A percentile compares a stretch with the other conserved stretches of the same genome.
phyloP scores from a whole-genome alignment of 1,140 invertebrate species.

The Zaprionus ghesquierei region DNA sequence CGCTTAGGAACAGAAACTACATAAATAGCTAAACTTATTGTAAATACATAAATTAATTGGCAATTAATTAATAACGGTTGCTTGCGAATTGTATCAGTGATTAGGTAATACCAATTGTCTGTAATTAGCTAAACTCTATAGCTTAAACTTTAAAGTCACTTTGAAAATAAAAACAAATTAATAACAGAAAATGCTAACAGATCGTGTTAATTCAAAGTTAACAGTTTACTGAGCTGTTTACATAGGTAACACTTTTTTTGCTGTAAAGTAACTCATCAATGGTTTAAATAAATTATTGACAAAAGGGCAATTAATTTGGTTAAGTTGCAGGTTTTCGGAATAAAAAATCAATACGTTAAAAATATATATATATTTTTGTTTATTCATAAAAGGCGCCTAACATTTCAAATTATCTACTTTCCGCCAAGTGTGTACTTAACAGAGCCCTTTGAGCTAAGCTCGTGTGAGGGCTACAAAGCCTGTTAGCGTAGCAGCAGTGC shows the following conservation, averaged over 20 bases:
- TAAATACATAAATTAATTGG: constrained; percentile 18
- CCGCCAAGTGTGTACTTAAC: not conserved
- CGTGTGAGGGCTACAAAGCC: not conserved
- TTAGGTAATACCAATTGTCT: not conserved
- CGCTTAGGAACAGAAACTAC: not conserved
- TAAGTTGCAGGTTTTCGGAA: not conserved
- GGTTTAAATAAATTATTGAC: not conserved
- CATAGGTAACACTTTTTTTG: not conserved
- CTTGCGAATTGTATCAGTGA: not conserved
- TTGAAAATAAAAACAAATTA: constrained; percentile 18
- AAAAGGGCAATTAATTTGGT: not conserved
- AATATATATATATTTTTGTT: not conserved
- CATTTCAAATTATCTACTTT: not conserved
- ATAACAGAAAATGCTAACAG: not conserved
- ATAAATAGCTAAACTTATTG: constrained; percentile 6
- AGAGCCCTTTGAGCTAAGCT: not conserved
- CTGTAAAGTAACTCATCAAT: too few relatives aligned
- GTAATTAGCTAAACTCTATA: constrained; percentile 5
- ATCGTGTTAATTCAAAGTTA: not conserved
- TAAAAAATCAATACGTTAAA: not conserved
- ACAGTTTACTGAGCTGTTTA: not conserved
- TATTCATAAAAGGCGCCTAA: not conserved
- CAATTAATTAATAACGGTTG: not conserved
- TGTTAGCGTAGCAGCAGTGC: too few relatives aligned
- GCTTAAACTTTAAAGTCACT: not conserved